These are phyloP conservation scores for Trididemnum miniatum DNA, from an alignment of 23 tunicate species.

Conservation along the genomic window DNA sequence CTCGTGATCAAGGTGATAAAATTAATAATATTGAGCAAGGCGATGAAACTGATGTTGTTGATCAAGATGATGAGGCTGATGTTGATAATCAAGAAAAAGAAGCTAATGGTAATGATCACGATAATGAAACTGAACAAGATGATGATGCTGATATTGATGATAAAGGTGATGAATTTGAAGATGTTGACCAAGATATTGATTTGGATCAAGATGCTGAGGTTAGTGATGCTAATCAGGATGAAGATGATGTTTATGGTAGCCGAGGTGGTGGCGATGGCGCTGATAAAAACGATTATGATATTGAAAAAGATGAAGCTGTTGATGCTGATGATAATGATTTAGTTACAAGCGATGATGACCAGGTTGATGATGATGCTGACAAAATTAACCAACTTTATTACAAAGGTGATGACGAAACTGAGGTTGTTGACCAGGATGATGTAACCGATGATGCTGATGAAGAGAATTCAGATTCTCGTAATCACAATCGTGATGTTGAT, in stretches of 20 bases:
- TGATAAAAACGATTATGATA: slow-evolving; percentile 1
- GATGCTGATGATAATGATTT: background rate
- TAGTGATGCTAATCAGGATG: slow-evolving; percentile 7
- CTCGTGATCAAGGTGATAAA: background rate
- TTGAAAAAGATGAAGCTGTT: background rate
- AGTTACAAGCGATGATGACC: background rate
- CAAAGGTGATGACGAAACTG: background rate
- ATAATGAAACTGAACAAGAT: slow-evolving; percentile 16
- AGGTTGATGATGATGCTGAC: background rate
- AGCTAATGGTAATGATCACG: slow-evolving; percentile 12
- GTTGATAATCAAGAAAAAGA: background rate
- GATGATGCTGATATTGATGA: slow-evolving; percentile 2
- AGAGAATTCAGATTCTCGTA: background rate
- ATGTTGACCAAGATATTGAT: slow-evolving; percentile 11
- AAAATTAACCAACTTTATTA: background rate
- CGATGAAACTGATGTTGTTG: slow-evolving; percentile 9
- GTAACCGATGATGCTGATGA: background rate
- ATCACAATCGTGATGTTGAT: background rate
- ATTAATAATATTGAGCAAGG: background rate
- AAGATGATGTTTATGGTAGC: background rate
- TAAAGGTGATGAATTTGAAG: slow-evolving; percentile 5
- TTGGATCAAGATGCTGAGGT: slow-evolving; percentile 13
- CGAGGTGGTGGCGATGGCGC: background rate
- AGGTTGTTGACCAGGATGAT: background rate
- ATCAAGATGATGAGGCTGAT: background rate